Percentiles rank a stretch among this genome's conserved stretches.
These are phyloP conservation scores for Agonopterix heracliana DNA, from an alignment of 2,888 invertebrate species.

Conservation along the genomic window DNA sequence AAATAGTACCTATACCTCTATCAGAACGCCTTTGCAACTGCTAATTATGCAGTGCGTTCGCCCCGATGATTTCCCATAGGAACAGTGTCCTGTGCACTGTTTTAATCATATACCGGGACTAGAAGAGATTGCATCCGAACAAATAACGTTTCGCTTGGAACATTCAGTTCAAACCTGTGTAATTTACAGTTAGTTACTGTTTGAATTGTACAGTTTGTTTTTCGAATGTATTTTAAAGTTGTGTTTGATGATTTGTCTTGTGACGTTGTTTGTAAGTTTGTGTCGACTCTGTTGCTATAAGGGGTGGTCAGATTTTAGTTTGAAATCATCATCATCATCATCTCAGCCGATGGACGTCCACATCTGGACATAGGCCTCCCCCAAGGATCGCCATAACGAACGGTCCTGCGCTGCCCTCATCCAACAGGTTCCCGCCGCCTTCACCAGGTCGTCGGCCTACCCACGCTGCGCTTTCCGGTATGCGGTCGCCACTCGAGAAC, in stretches of 20 bases:
- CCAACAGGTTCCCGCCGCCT: too few relatives aligned
- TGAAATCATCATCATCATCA: too few relatives aligned
- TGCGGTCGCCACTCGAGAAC: too few relatives aligned
- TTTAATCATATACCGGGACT: constrained; percentile 70
- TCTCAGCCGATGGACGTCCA: too few relatives aligned
- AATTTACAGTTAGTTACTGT: constrained; percentile 57
- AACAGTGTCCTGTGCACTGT: constrained; percentile 59
- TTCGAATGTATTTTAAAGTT: constrained; percentile 22
- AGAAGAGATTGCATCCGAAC: constrained; percentile 69
- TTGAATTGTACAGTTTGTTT: constrained; percentile 49
- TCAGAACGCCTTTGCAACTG: constrained; percentile 45
- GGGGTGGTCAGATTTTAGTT: too few relatives aligned
- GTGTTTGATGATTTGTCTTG: constrained; percentile 1
- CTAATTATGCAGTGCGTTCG: constrained; percentile 73
- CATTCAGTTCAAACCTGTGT: constrained; percentile 44
- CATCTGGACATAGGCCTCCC: too few relatives aligned
- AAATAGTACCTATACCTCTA: constrained; percentile 35
- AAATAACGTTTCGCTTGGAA: constrained; percentile 46
- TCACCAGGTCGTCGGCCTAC: too few relatives aligned
- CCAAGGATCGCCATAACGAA: too few relatives aligned
- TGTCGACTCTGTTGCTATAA: too few relatives aligned
- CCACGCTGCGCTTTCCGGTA: too few relatives aligned
- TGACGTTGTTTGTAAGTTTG: too few relatives aligned
- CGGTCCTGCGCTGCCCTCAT: too few relatives aligned
- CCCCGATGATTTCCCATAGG: constrained; percentile 70